These are phyloP conservation scores for Petrolisthes manimaculis DNA, from an alignment of 2,888 invertebrate species.

Conservation along the genomic window DNA sequence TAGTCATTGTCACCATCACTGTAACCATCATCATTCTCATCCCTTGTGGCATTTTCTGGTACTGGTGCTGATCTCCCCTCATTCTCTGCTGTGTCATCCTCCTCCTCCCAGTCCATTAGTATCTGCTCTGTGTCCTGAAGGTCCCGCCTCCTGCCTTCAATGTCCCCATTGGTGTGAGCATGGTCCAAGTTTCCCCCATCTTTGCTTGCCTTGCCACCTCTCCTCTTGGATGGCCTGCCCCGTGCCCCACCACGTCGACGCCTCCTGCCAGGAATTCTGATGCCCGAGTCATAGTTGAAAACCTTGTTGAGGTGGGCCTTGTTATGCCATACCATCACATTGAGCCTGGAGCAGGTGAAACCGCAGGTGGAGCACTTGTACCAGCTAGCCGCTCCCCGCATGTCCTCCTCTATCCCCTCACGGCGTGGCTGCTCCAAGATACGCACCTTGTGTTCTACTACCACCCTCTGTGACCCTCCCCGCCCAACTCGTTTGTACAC, in stretches of 20 bases:
- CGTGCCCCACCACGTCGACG: conserved; percentile 38
- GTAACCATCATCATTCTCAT: conserved; percentile 46
- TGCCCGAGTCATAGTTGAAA: conserved; percentile 62
- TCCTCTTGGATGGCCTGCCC: conserved; percentile 34
- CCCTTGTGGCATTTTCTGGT: conserved; percentile 6
- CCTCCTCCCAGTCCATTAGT: conserved; percentile 64
- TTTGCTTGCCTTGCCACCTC: conserved; percentile 35
- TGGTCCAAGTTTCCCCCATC: conserved; percentile 48
- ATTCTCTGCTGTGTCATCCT: conserved; percentile 40
- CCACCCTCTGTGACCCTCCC: conserved; percentile 33
- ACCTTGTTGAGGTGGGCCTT: conserved; percentile 63
- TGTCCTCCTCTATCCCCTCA: conserved; percentile 51
- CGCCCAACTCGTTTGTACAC: conserved; percentile 58
- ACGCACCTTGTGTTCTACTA: conserved; percentile 56
- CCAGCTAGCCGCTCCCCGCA: conserved; percentile 45
- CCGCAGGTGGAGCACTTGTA: conserved; percentile 61
- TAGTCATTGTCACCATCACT: conserved; percentile 53
- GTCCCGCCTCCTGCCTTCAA: conserved; percentile 24
- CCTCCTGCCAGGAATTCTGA: conserved; percentile 59
- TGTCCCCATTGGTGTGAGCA: conserved; percentile 63
- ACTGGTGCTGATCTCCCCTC: background rate
- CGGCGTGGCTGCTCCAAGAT: conserved; percentile 63
- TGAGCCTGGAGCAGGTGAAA: conserved; percentile 59
- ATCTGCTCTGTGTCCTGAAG: conserved; percentile 56
- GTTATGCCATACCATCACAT: conserved; percentile 65